Evolutionary conservation across 2,797 vertebrate species (phyloP).

Genomic region (Notolabrus celidotus): DNA sequence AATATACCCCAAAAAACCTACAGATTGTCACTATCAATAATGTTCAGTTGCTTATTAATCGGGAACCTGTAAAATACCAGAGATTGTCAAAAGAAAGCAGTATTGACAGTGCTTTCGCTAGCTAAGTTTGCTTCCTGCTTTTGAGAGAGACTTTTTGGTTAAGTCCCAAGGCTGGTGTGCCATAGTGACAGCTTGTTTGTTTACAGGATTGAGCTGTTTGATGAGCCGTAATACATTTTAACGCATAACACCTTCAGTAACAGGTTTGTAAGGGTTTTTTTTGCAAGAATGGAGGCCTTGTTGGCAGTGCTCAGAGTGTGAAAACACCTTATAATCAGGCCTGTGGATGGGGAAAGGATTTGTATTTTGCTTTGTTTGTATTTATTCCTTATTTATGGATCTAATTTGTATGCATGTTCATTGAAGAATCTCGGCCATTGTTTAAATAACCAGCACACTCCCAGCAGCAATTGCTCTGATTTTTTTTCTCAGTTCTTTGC

Average conservation of each 20-base stretch:
- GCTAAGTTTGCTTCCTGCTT: slow-evolving; percentile 32
- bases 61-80: no score
- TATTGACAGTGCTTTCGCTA: neutral
- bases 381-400: slow-evolving; percentile 9
- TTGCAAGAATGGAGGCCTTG: slow-evolving; percentile 21
- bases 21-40: neutral
- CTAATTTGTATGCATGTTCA: slow-evolving; percentile 7
- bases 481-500: slow-evolving; percentile 6
- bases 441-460: slow-evolving; percentile 7
- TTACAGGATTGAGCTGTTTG: slow-evolving; percentile 46
- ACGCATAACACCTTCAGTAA: slow-evolving; percentile 57
- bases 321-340: slow-evolving; percentile 31
- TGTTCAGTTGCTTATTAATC: neutral
- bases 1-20: neutral
- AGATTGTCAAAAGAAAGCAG: no score
- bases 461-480: slow-evolving; percentile 6
- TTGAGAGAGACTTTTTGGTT: slow-evolving; percentile 33
- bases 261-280: slow-evolving; percentile 32
- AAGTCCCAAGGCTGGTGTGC: slow-evolving; percentile 49
- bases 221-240: slow-evolving; percentile 39
- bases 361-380: slow-evolving; percentile 19
- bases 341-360: neutral
- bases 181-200: slow-evolving; percentile 59
- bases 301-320: slow-evolving; percentile 24
- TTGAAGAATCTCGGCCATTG: slow-evolving; percentile 4